Percentiles rank a stretch among this genome's conserved stretches.
Conservation (phyloP, 2,113 vertebrate genomes). For the Tupaia tana region DNA sequence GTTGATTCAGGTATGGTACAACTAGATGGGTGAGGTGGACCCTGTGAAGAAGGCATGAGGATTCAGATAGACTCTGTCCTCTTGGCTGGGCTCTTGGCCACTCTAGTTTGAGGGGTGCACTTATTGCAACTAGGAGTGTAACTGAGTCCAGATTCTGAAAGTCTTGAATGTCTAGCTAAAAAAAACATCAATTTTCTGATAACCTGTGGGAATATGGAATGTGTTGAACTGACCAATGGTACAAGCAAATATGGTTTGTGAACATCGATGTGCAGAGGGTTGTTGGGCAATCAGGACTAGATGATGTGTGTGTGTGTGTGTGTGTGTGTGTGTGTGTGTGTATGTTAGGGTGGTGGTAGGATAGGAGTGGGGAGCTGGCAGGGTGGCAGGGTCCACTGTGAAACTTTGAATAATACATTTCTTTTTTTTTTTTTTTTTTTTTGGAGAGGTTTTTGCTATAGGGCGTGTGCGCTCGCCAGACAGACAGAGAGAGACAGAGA, state of each 20-base stretch:
- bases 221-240: background rate
- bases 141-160: background rate
- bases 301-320: background rate
- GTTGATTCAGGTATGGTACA: background rate
- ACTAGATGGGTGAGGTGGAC: background rate
- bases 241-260: background rate
- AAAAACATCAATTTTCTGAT: background rate
- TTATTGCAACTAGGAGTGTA: background rate
- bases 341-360: fast-evolving
- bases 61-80: background rate
- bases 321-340: background rate
- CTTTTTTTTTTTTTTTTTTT: no score
- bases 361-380: background rate
- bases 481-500: no score
- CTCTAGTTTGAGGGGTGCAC: background rate
- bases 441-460: no score
- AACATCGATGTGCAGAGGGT: background rate
- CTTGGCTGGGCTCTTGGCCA: background rate
- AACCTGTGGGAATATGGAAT: background rate
- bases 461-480: no score
- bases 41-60: background rate
- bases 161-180: background rate
- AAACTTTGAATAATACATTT: background rate
- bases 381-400: background rate
- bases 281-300: background rate